Evolutionary conservation across 2,888 invertebrate species (phyloP).

Genomic region (Harpalus rubripes): DNA sequence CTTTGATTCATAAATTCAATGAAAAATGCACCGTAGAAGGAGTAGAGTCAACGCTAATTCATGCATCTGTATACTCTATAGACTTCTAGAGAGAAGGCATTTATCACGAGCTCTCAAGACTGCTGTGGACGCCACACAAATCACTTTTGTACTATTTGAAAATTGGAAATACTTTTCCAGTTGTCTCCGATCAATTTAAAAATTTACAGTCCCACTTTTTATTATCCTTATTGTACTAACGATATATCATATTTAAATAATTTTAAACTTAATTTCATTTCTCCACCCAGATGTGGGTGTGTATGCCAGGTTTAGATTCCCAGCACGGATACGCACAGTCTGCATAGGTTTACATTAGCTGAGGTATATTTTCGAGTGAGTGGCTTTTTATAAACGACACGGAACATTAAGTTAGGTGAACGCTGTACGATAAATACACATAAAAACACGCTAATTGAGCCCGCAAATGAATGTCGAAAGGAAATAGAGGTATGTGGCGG

Average conservation of each 20-base stretch:
- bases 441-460: conserved; percentile 60
- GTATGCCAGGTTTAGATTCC: not conserved
- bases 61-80: too few species aligned
- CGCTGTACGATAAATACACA: conserved; percentile 60
- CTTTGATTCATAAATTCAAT: too few species aligned
- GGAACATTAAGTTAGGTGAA: conserved; percentile 58
- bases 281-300: not conserved
- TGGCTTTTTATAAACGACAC: conserved; percentile 54
- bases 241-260: not conserved
- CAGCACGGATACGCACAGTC: conserved; percentile 1
- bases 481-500: conserved; percentile 57
- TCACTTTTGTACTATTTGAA: too few species aligned
- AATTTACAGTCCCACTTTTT: too few species aligned
- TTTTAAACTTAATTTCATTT: not conserved
- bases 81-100: too few species aligned
- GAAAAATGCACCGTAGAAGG: too few species aligned
- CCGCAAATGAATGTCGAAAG: conserved; percentile 61
- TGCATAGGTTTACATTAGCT: not conserved
- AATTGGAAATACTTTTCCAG: too few species aligned
- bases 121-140: too few species aligned
- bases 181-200: too few species aligned
- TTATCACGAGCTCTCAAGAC: too few species aligned
- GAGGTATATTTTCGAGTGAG: conserved; percentile 22
- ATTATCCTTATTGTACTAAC: too few species aligned
- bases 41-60: too few species aligned